Base-by-base conservation (phyloP, 37 sponge, comb jelly and placozoan species). In the Haliclona indistincta region DNA sequence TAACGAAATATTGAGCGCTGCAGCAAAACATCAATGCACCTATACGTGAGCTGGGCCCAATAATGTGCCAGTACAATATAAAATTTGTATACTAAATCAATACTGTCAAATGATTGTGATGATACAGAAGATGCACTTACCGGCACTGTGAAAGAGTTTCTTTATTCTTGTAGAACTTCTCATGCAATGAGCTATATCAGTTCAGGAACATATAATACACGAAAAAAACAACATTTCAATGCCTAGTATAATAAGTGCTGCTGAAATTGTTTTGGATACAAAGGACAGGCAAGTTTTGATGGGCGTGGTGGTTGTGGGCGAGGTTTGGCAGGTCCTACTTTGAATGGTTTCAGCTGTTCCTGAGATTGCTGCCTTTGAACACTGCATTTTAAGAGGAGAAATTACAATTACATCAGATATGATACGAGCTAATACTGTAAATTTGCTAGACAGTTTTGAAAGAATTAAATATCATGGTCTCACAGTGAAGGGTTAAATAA, bases 121-220 rank as follows among this genome's bases (percentile, higher is more conserved):
- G n/a, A 25, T 6, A 58, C 25, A 17, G 51, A 47, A 10, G 15
- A 15, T 47, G 6, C 22, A 23, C 73, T 72, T 34, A 86, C 81
- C 75, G 84, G 81, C 85, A 89, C 34, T 70, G 69, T 38, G 87
- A 79, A 42, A 68, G 62, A 2, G 36, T 36, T 8, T 60, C 62
- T n/a, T 82, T 51, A 8, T 68, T 35, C 38, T 75, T 78, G 39
- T 61, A n/a, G 7, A 76, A 29, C 73, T 68, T 80, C 1, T 47
- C 53, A 63, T 77, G 85, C 19, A 89, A 77, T 53, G 85, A 81
- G 64, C 90, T 89, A 22, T 23, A 3, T 38, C 15, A 3, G 69
- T 49, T 22, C 19, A 51, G 40, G 68, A 47, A 38, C 26, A 44
- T 30, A 26, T 35, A 37, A 11, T 23, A 62, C 44, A 39, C 38